phyloP scores from a whole-genome alignment of 2,888 invertebrate species.

The Catocala nupta region DNA sequence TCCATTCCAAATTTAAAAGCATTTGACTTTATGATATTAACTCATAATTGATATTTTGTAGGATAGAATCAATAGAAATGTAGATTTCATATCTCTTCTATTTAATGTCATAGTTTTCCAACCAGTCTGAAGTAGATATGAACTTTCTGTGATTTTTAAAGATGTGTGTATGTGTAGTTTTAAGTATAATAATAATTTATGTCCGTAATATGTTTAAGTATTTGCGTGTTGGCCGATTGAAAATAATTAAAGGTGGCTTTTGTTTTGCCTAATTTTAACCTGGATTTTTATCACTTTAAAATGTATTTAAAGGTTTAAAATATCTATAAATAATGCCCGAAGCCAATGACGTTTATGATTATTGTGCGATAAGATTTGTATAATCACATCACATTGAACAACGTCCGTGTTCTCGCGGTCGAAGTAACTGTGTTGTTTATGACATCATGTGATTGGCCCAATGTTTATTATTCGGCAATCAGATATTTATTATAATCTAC shows the following conservation, averaged over 20 bases:
- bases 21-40: not conserved
- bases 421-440: too few relatives aligned
- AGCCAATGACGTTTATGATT: slow-evolving; percentile 8
- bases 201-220: too few relatives aligned
- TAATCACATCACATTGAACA: slow-evolving; percentile 6
- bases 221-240: too few relatives aligned
- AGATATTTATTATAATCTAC: too few relatives aligned
- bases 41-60: not conserved
- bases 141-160: slow-evolving; percentile 21
- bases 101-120: not conserved
- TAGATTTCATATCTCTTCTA: slow-evolving; percentile 6
- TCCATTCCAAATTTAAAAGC: not conserved
- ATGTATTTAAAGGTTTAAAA: not conserved
- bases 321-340: not conserved
- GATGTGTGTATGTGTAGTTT: not conserved
- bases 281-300: not conserved
- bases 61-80: not conserved
- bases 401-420: not conserved
- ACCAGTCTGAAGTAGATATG: not conserved
- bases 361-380: slow-evolving; percentile 16
- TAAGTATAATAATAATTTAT: too few relatives aligned
- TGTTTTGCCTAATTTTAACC: too few relatives aligned
- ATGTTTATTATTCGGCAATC: too few relatives aligned
- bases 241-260: too few relatives aligned
- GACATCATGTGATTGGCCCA: too few relatives aligned